phyloP scores from a whole-genome alignment of 2,113 vertebrate species.

The Cavia porcellus region DNA sequence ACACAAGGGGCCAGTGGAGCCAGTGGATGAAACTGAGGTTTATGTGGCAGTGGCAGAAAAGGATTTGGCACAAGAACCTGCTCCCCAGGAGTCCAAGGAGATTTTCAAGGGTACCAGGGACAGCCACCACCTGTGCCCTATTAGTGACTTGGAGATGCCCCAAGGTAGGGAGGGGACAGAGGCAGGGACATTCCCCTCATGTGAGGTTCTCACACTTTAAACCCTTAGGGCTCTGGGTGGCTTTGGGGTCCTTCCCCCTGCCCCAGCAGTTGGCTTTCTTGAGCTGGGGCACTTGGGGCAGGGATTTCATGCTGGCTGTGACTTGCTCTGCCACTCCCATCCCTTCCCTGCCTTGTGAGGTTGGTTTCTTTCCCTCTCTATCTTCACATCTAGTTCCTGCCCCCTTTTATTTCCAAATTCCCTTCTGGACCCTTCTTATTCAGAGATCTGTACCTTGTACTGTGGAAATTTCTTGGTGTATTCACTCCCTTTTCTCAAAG shows the following conservation, averaged over 20 bases:
- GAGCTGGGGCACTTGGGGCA: neutral
- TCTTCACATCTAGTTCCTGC: neutral
- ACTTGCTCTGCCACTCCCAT: slow-evolving; percentile 29
- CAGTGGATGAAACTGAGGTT: slow-evolving; percentile 83
- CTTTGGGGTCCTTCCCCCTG: neutral
- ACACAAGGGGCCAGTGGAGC: slow-evolving; percentile 81
- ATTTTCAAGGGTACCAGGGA: slow-evolving; percentile 82
- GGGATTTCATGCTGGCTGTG: neutral
- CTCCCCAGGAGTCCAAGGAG: slow-evolving; percentile 87
- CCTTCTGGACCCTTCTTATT: neutral
- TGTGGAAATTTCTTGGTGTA: neutral
- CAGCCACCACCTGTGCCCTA: slow-evolving; percentile 95
- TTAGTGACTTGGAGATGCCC: slow-evolving; percentile 94
- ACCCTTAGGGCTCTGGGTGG: neutral
- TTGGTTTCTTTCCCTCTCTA: neutral
- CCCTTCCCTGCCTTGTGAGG: neutral
- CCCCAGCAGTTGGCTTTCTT: neutral
- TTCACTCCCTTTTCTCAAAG: neutral
- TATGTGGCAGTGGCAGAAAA: slow-evolving; percentile 87
- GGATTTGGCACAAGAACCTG: slow-evolving; percentile 80
- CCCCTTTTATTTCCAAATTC: neutral
- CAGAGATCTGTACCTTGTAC: neutral
- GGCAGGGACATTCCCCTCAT: neutral
- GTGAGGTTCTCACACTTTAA: neutral
- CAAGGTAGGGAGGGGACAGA: slow-evolving; percentile 89